These are phyloP conservation scores for Agriopis aurantiaria DNA, from an alignment of 2,888 invertebrate genomes.

Conservation along the genomic window DNA sequence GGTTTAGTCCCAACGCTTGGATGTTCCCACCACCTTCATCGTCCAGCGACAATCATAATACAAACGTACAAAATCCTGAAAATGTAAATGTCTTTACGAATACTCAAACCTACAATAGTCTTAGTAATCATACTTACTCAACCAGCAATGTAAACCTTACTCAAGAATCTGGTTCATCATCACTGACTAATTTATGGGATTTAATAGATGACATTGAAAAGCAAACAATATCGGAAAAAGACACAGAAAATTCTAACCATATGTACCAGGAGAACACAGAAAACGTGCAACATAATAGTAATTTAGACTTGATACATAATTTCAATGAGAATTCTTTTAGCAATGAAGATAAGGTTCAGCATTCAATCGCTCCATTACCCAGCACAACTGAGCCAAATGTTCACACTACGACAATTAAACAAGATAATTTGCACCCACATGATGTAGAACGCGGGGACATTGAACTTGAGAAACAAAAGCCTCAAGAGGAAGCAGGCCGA, in stretches of 20 bases:
- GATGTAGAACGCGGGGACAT: slow-evolving; percentile 58
- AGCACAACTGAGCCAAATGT: slow-evolving; percentile 25
- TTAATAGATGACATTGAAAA: slow-evolving; percentile 53
- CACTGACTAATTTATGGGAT: slow-evolving; percentile 53
- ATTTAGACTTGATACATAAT: slow-evolving; percentile 4
- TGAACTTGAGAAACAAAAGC: slow-evolving; percentile 27
- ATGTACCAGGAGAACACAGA: not conserved
- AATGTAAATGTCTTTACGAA: slow-evolving; percentile 10
- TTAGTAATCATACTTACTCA: slow-evolving; percentile 25
- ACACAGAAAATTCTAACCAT: slow-evolving; percentile 16
- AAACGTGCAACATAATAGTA: slow-evolving; percentile 3
- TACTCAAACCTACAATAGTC: slow-evolving; percentile 18
- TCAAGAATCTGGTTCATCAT: slow-evolving; percentile 27
- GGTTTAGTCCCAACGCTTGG: not conserved
- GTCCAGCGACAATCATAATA: not conserved
- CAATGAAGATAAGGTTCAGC: slow-evolving; percentile 9
- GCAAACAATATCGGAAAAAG: slow-evolving; percentile 36
- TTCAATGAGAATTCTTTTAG: slow-evolving; percentile 7
- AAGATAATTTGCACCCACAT: slow-evolving; percentile 34
- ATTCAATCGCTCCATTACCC: not conserved
- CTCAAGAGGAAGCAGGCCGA: slow-evolving; percentile 50
- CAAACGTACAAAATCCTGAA: slow-evolving; percentile 6
- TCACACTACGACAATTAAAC: slow-evolving; percentile 21
- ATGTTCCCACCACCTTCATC: not conserved
- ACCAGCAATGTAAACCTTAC: slow-evolving; percentile 21